Percentiles rank a stretch among this genome's conserved stretches.
Conservation (phyloP, 2,797 vertebrate species). For the Clarias pachynema region DNA sequence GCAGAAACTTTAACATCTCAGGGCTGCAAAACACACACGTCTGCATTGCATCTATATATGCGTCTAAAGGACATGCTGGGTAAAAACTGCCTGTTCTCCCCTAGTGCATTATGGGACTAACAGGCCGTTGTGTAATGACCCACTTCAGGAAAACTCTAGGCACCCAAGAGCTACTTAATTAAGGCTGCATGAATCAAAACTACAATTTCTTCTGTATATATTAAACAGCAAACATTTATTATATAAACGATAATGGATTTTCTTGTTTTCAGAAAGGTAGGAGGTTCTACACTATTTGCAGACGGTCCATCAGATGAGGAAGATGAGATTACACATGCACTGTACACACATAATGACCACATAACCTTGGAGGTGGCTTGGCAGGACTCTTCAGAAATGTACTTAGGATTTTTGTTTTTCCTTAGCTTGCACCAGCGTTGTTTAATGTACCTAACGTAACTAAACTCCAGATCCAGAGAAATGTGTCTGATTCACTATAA, state of each 20-base stretch:
- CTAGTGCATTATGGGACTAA: not conserved
- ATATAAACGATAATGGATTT: not conserved
- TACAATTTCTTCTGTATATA: not conserved
- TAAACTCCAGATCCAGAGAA: too few species aligned
- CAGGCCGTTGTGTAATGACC: not conserved
- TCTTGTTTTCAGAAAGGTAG: not conserved
- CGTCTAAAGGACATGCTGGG: not conserved
- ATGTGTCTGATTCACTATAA: not conserved
- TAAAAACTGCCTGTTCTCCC: not conserved
- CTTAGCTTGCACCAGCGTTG: not conserved
- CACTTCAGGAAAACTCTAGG: not conserved
- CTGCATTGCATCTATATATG: not conserved
- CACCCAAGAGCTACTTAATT: not conserved
- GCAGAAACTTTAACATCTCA: conserved; percentile 6
- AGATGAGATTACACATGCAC: not conserved
- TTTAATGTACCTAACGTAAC: not conserved
- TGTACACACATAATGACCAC: not conserved
- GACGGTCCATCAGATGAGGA: not conserved
- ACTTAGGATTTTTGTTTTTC: not conserved
- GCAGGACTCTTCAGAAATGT: not conserved
- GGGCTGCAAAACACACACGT: not conserved
- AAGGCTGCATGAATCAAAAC: conserved; percentile 5
- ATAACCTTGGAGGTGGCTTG: not conserved
- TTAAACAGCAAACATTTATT: not conserved
- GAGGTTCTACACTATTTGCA: not conserved